Evolutionary conservation across 2,113 vertebrate species (phyloP).

Genomic region (Phyllostomus hastatus): DNA sequence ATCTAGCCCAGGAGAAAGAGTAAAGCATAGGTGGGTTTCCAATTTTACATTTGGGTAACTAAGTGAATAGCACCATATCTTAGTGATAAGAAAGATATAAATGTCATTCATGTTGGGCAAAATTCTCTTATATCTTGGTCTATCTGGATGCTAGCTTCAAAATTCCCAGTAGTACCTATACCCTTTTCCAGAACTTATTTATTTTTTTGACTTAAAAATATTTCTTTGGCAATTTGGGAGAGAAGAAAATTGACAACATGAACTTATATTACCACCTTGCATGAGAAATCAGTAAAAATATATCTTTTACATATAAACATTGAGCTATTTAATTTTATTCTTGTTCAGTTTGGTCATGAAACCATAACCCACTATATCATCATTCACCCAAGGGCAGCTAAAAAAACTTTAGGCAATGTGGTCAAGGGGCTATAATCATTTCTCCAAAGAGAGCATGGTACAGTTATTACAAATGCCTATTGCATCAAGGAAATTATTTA

Average conservation of each 20-base stretch:
- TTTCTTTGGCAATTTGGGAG: not conserved
- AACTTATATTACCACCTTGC: not conserved
- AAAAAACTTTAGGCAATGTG: not conserved
- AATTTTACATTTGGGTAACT: not conserved
- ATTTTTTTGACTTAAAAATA: not conserved
- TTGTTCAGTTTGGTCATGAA: not conserved
- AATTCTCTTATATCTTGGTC: not conserved
- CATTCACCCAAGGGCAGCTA: not conserved
- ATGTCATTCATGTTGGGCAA: not conserved
- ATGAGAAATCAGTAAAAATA: slow-evolving; percentile 14
- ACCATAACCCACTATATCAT: not conserved
- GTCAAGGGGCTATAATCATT: not conserved
- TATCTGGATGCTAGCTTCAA: not conserved
- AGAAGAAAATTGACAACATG: not conserved
- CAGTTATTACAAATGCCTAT: not conserved
- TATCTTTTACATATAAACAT: slow-evolving; percentile 12
- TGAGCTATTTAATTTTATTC: slow-evolving; percentile 7
- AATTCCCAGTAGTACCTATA: not conserved
- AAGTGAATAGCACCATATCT: not conserved
- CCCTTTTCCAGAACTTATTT: not conserved
- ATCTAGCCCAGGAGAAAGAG: not conserved
- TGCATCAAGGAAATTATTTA: not conserved
- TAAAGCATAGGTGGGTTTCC: not conserved
- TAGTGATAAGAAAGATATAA: not conserved
- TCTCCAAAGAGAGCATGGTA: not conserved